Evolutionary conservation across 2,888 invertebrate genomes (phyloP).

Genomic region (Cryptocheilus praepositus): DNA sequence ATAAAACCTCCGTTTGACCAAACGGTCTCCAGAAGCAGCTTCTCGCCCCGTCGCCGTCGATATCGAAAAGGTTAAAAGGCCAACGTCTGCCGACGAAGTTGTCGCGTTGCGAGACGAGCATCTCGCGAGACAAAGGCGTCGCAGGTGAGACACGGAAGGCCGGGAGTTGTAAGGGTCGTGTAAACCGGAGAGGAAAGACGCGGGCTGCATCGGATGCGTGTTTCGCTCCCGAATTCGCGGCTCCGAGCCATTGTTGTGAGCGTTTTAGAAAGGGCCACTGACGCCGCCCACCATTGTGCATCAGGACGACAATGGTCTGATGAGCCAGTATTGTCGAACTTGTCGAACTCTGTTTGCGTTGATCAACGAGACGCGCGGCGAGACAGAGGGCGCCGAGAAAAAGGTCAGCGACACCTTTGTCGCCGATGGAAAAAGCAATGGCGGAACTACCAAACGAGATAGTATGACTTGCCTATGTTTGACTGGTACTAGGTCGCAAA

Average conservation of each 20-base stretch:
- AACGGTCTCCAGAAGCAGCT: no score
- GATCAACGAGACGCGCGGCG: not conserved
- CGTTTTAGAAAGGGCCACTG: slow-evolving; percentile 48
- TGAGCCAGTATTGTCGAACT: slow-evolving; percentile 63
- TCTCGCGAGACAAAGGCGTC: not conserved
- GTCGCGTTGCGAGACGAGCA: no score
- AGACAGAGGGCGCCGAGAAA: not conserved
- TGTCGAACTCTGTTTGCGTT: slow-evolving; percentile 49
- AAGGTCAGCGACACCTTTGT: not conserved
- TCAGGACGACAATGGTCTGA: slow-evolving; percentile 58
- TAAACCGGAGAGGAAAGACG: not conserved
- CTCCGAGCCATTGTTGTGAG: slow-evolving; percentile 36
- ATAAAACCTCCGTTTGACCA: no score
- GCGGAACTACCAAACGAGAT: no score
- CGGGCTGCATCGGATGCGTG: slow-evolving; percentile 25
- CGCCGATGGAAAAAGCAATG: no score
- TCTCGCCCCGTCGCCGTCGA: no score
- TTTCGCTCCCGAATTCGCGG: slow-evolving; percentile 32
- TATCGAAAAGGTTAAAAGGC: no score
- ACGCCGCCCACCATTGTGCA: slow-evolving; percentile 48
- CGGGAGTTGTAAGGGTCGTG: not conserved
- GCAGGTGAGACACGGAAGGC: not conserved
- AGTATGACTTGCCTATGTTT: no score
- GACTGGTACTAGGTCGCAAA: no score
- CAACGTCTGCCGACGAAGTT: no score